Conservation (phyloP, 1,140 invertebrate genomes). For the Hycleus phaleratus region DNA sequence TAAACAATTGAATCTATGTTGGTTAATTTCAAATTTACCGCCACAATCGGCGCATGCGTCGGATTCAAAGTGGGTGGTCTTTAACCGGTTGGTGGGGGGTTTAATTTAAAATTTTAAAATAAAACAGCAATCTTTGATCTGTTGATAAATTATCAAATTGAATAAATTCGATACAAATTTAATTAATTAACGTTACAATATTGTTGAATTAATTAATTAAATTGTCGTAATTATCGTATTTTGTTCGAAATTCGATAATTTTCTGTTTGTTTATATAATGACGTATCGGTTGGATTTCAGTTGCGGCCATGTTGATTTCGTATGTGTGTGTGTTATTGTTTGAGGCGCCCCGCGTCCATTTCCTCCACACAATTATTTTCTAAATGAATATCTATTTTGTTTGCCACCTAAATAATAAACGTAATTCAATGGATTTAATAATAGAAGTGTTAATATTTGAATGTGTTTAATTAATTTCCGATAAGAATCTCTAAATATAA, state of each 20-base stretch:
- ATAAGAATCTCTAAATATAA: too few species aligned
- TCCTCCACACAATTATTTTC: background rate
- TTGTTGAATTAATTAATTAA: too few species aligned
- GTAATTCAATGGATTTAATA: background rate
- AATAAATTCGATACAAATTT: too few species aligned
- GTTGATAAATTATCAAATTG: background rate
- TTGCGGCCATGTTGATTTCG: conserved; percentile 34
- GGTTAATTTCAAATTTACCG: too few species aligned
- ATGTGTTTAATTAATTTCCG: too few species aligned
- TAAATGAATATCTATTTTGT: background rate
- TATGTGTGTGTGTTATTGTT: conserved; percentile 35
- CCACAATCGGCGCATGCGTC: background rate
- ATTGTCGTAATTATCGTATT: background rate
- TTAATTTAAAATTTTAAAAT: conserved; percentile 10
- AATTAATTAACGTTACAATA: too few species aligned
- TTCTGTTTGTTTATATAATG: conserved; percentile 21
- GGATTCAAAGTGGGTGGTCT: conserved; percentile 9
- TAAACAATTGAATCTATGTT: too few species aligned
- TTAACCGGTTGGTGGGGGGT: conserved; percentile 9
- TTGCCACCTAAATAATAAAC: background rate
- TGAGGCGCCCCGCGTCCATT: conserved; percentile 36
- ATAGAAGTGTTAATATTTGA: too few species aligned
- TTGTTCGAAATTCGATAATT: background rate
- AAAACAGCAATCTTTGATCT: background rate
- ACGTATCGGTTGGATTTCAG: conserved; percentile 17